These are phyloP conservation scores for Nysson spinosus DNA, from an alignment of 2,888 invertebrate genomes.

Conservation along the genomic window DNA sequence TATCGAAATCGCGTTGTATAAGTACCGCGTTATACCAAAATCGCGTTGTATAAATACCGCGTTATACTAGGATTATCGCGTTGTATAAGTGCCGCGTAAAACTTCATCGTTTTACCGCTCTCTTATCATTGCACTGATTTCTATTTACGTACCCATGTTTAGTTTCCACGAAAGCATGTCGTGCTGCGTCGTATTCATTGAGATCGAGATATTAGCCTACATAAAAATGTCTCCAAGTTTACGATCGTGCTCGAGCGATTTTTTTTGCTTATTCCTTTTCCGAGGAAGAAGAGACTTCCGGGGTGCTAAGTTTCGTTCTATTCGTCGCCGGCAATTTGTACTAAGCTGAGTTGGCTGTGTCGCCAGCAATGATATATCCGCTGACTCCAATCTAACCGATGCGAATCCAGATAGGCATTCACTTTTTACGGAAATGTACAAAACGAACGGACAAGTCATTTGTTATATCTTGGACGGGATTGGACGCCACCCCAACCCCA, in stretches of 20 bases:
- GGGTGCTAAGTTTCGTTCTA: slow-evolving; percentile 13
- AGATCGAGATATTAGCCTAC: too few species aligned
- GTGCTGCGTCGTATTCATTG: too few species aligned
- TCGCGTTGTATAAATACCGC: too few species aligned
- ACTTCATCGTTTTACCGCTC: too few species aligned
- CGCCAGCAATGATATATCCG: slow-evolving; percentile 13
- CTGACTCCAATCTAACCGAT: slow-evolving; percentile 20
- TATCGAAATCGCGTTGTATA: too few species aligned
- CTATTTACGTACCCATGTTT: too few species aligned
- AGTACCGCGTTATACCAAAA: too few species aligned
- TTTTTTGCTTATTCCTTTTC: background rate
- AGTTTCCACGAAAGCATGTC: too few species aligned
- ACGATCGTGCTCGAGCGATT: background rate
- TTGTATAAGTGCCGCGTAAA: too few species aligned
- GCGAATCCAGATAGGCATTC: background rate
- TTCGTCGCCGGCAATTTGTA: slow-evolving; percentile 20
- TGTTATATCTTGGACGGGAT: slow-evolving; percentile 6
- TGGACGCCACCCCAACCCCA: background rate
- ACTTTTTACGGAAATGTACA: slow-evolving; percentile 3
- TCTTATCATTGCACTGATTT: too few species aligned
- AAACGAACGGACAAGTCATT: slow-evolving; percentile 15
- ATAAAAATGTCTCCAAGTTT: background rate
- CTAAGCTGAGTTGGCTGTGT: slow-evolving; percentile 4
- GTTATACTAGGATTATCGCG: too few species aligned
- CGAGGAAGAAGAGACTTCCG: background rate